These are phyloP conservation scores for Notarius quadriscutis DNA, from an alignment of 2,113 vertebrate species.

Conservation along the genomic window DNA sequence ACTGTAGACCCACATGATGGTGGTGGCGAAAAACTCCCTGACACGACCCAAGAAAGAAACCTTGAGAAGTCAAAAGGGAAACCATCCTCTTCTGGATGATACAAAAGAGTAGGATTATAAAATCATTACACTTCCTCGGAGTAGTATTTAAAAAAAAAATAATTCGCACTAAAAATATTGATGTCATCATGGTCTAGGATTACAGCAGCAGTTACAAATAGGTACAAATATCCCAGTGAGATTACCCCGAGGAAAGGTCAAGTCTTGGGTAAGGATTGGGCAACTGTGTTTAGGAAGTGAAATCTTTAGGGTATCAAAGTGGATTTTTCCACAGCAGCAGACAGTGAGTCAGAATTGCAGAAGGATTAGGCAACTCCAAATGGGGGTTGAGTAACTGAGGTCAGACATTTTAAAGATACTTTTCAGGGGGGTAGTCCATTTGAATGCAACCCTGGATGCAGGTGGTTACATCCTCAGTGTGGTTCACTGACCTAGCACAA, in stretches of 20 bases:
- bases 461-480: neutral
- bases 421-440: neutral
- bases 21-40: too few relatives aligned
- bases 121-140: neutral
- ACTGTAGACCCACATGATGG: neutral
- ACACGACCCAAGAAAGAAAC: too few relatives aligned
- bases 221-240: neutral
- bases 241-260: neutral
- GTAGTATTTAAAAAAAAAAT: neutral
- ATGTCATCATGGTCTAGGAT: neutral
- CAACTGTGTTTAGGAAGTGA: neutral
- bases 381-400: neutral
- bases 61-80: neutral
- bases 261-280: neutral
- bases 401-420: neutral
- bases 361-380: neutral
- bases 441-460: neutral
- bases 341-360: neutral
- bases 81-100: neutral
- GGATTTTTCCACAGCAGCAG: neutral
- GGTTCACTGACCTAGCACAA: neutral
- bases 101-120: neutral
- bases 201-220: neutral
- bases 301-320: neutral
- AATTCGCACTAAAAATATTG: neutral